These are phyloP conservation scores for Coracias cyanogaster DNA, from an alignment of 2,797 vertebrate genomes.

Conservation along the genomic window DNA sequence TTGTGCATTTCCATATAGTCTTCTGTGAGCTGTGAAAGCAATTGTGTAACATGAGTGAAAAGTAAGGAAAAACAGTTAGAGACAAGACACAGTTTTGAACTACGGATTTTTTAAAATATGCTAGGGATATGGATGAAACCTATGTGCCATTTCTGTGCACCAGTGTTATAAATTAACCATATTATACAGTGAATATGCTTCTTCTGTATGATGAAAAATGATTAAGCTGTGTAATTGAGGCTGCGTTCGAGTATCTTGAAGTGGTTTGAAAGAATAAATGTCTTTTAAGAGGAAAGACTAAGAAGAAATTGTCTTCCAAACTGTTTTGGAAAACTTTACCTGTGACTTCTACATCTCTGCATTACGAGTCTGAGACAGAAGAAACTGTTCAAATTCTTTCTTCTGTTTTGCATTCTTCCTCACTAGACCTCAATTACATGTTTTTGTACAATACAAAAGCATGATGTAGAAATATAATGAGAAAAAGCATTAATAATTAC, in stretches of 20 bases:
- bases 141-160: not conserved
- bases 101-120: not conserved
- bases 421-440: not conserved
- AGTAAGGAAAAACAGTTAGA: not conserved
- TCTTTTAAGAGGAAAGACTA: not conserved
- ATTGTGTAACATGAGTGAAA: not conserved
- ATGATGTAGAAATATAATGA: not conserved
- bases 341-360: not conserved
- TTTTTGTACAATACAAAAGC: not conserved
- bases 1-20: not conserved
- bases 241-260: not conserved
- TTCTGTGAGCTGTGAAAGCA: not conserved
- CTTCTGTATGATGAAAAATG: no score
- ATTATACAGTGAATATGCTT: no score
- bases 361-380: not conserved
- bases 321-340: not conserved
- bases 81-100: not conserved
- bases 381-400: not conserved
- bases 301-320: not conserved
- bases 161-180: not conserved
- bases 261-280: not conserved
- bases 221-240: no score
- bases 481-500: constrained; percentile 20
- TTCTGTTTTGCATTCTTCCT: not conserved
- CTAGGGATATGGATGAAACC: not conserved